phyloP scores from a whole-genome alignment of 2,797 vertebrate genomes.

The Pempheris klunzingeri region DNA sequence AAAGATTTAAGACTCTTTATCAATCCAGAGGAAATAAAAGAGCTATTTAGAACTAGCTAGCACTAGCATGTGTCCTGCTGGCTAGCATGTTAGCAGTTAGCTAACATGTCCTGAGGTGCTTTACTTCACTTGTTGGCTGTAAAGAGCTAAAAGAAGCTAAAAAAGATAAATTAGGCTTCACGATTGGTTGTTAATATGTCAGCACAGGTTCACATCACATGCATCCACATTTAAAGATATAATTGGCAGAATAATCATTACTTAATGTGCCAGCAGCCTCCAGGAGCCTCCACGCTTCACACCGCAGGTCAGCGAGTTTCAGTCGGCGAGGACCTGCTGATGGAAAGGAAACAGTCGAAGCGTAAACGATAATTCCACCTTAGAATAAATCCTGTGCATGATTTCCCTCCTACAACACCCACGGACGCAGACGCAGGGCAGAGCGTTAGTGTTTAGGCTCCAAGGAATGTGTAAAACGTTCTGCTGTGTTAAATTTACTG shows the following conservation, averaged over 20 bases:
- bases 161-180: too few species aligned
- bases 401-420: slow-evolving; percentile 32
- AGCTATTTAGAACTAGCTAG: too few species aligned
- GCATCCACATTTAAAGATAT: not conserved
- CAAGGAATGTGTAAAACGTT: slow-evolving; percentile 41
- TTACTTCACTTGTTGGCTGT: too few species aligned
- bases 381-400: slow-evolving; percentile 37
- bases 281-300: fast-evolving
- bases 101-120: too few species aligned
- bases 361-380: slow-evolving; percentile 34
- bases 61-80: too few species aligned
- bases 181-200: too few species aligned
- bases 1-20: too few species aligned
- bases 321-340: not conserved
- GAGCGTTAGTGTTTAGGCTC: not conserved
- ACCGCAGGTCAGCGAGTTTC: slow-evolving; percentile 28
- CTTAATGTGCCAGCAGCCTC: too few species aligned
- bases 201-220: too few species aligned
- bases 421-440: not conserved
- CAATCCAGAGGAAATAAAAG: too few species aligned
- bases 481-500: slow-evolving; percentile 22
- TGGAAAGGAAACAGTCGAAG: slow-evolving; percentile 19
- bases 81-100: too few species aligned
- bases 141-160: not conserved
- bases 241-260: not conserved